Evolutionary conservation across 2,888 invertebrate genomes (phyloP), one percentile per base, ranked within the genome.

Genomic region (Eupithecia subfuscata): DNA sequence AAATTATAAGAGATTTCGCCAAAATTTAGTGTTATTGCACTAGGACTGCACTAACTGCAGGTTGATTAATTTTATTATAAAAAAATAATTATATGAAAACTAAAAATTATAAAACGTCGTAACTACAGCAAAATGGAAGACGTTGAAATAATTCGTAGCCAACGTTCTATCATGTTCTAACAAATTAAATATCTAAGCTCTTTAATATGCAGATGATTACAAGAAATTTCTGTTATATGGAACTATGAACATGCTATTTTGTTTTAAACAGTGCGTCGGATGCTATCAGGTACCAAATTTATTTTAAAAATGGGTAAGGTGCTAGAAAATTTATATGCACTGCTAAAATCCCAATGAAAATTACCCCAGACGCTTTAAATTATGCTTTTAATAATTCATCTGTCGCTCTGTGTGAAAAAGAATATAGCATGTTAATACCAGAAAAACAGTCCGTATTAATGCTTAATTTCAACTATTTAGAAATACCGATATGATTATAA

Each of bases 131-230:
- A 87, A 89, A 91, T 94, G 94, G 94, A 95, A 95, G 94, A 95
- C 94, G 87, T 88, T 86, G 87, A 92, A 94, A 94, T 94, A 94
- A 95, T 94, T 94, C 90, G 94, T 94, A 95, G 94, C 94, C 94
- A 95, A 95, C 94, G 86, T 85, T 85, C 85, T 89, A 90, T 84
- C 82, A 43, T 43, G 67, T 68, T 37, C 43, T 68, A 68, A 68
- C 14, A 88, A 91, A 90, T 87, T 88, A 89, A 90, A 90, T 79
- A 78, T 82, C 89, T 90, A 91, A 90, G 87, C 90, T 90, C 90
- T 83, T 84, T 83, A 86, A 85, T 85, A 88, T 86, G 86, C 85
- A 84, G 85, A 85, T 81, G 81, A 84, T 63, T 70, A 73, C 75
- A 45, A 76, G 75, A 64, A 60, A 74, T 56, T 76, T 68, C 78